Percentiles rank a stretch among this genome's conserved stretches.
phyloP scores from a whole-genome alignment of 1,140 invertebrate genomes.

The Cherax quadricarinatus region DNA sequence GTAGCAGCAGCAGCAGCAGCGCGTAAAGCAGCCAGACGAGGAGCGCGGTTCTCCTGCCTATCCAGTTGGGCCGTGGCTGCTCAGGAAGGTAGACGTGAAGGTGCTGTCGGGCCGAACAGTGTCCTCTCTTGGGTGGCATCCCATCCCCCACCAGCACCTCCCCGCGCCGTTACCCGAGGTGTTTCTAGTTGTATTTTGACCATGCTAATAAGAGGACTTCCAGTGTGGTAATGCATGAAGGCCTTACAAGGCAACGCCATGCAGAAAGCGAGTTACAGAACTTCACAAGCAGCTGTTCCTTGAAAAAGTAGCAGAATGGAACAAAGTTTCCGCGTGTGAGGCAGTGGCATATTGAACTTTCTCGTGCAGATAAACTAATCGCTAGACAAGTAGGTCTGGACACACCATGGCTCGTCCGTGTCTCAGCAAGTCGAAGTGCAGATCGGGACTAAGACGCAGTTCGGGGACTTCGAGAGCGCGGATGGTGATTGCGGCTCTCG shows the following conservation, averaged over 20 bases:
- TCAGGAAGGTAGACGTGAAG: slow-evolving; percentile 18
- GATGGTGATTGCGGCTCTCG: background rate
- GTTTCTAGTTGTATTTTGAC: background rate
- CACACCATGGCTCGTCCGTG: background rate
- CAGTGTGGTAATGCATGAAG: background rate
- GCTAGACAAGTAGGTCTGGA: background rate
- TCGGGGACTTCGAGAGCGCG: slow-evolving; percentile 4
- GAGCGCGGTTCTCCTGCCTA: background rate
- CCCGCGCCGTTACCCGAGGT: background rate
- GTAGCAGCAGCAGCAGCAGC: slow-evolving; percentile 9
- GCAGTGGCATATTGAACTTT: background rate
- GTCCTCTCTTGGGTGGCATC: background rate
- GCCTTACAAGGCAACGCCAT: background rate
- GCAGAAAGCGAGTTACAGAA: too few relatives aligned
- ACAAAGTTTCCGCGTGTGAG: background rate
- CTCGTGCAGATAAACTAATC: background rate
- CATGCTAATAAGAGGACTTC: background rate
- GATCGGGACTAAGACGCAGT: too few relatives aligned
- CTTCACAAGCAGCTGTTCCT: background rate
- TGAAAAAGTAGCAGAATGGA: background rate
- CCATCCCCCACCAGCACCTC: background rate
- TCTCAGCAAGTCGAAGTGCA: background rate
- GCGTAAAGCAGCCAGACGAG: background rate
- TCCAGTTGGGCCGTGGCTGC: slow-evolving; percentile 31
- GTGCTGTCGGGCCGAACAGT: background rate